These are phyloP conservation scores for Dermatophagoides farinae DNA, from an alignment of 1,140 invertebrate species.

Conservation along the genomic window DNA sequence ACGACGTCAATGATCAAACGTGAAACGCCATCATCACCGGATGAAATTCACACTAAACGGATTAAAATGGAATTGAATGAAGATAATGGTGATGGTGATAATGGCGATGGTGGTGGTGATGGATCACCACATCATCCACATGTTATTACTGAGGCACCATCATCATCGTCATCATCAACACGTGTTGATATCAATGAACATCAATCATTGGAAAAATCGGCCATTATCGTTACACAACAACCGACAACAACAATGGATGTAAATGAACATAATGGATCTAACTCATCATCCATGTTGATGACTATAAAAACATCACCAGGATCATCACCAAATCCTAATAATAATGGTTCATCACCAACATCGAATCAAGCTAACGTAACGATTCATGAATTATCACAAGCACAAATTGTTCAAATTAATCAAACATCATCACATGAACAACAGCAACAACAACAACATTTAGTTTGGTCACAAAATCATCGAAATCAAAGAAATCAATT, in stretches of 20 bases:
- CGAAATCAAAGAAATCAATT: neutral
- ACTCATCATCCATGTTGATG: no score
- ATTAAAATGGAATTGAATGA: neutral
- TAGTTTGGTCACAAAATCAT: neutral
- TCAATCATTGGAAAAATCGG: neutral
- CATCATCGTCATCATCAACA: neutral
- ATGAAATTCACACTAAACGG: neutral
- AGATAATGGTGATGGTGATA: neutral
- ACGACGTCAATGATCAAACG: neutral
- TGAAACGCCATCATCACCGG: neutral
- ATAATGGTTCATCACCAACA: neutral
- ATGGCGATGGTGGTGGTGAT: neutral
- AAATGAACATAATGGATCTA: neutral
- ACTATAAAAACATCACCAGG: neutral
- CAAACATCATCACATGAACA: neutral
- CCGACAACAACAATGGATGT: neutral
- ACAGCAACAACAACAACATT: neutral
- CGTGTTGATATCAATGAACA: neutral
- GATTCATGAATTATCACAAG: slow-evolving; percentile 1
- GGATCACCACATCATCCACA: neutral
- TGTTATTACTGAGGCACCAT: slow-evolving; percentile 2
- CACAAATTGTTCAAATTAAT: neutral
- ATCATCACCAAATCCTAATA: neutral
- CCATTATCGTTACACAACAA: neutral
- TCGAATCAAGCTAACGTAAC: neutral